These are phyloP conservation scores for Siniperca chuatsi DNA, from an alignment of 2,113 vertebrate species.

Conservation along the genomic window DNA sequence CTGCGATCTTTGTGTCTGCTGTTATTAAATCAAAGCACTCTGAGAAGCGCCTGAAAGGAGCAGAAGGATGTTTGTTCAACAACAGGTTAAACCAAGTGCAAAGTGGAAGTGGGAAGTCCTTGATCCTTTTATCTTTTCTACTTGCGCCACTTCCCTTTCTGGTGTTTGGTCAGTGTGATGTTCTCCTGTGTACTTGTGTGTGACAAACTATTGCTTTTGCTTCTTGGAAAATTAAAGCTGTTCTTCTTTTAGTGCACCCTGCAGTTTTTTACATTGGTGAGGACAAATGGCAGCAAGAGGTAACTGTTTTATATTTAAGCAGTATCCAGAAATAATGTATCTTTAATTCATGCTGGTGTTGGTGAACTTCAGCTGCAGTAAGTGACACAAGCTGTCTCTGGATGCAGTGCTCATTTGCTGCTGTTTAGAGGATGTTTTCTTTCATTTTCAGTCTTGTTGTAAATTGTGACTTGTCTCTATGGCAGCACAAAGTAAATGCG, in stretches of 20 bases:
- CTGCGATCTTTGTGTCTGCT: conserved; percentile 26
- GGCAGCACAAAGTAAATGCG: conserved; percentile 9
- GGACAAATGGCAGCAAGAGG: neutral
- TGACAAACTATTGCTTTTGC: neutral
- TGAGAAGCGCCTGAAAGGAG: conserved; percentile 6
- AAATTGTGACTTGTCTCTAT: neutral
- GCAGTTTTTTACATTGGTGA: neutral
- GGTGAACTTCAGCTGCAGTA: neutral
- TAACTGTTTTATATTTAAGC: neutral
- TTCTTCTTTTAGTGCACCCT: neutral
- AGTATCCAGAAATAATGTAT: neutral
- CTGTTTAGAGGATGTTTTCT: neutral
- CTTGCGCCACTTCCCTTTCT: neutral
- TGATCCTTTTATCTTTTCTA: conserved; percentile 18
- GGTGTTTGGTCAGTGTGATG: neutral
- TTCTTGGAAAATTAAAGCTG: neutral
- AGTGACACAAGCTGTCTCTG: neutral
- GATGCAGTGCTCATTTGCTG: neutral
- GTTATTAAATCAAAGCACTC: conserved; percentile 54
- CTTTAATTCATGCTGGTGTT: neutral
- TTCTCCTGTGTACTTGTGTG: neutral
- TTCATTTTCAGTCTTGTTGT: neutral
- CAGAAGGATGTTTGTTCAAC: neutral
- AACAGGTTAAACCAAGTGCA: conserved; percentile 37
- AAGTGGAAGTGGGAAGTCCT: conserved; percentile 20